A percentile compares a stretch with the other conserved stretches of the same genome.
Conservation (phyloP, 2,888 invertebrate species). For the Entomobrya multifasciata region DNA sequence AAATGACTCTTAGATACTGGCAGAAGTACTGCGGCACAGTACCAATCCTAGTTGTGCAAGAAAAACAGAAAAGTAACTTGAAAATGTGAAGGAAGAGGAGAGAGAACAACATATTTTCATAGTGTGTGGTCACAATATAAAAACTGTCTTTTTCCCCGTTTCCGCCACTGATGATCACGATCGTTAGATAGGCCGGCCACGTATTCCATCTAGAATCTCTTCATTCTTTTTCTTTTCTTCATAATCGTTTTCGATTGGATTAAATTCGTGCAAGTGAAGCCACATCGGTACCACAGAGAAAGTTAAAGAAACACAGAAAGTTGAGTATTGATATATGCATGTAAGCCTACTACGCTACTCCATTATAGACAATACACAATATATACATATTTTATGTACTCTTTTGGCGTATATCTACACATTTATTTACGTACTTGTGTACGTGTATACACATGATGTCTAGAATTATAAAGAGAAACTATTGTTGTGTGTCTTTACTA, state of each 20-base stretch:
- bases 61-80: conserved; percentile 21
- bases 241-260: conserved; percentile 75
- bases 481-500: no score
- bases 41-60: no score
- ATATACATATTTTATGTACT: no score
- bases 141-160: conserved; percentile 58
- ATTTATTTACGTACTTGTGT: background rate
- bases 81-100: background rate
- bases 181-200: conserved; percentile 73
- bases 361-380: conserved; percentile 5
- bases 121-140: conserved; percentile 29
- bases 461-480: conserved; percentile 2
- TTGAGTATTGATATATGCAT: no score
- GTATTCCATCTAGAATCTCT: conserved; percentile 73
- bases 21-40: background rate
- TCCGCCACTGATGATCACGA: conserved; percentile 64
- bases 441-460: background rate
- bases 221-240: conserved; percentile 67
- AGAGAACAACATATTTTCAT: conserved; percentile 1
- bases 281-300: conserved; percentile 4
- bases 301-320: background rate
- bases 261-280: conserved; percentile 67
- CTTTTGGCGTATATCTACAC: no score
- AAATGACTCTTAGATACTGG: background rate
- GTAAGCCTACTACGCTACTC: no score